phyloP scores from a whole-genome alignment of 2,888 invertebrate species.

The Mythimna vitellina region DNA sequence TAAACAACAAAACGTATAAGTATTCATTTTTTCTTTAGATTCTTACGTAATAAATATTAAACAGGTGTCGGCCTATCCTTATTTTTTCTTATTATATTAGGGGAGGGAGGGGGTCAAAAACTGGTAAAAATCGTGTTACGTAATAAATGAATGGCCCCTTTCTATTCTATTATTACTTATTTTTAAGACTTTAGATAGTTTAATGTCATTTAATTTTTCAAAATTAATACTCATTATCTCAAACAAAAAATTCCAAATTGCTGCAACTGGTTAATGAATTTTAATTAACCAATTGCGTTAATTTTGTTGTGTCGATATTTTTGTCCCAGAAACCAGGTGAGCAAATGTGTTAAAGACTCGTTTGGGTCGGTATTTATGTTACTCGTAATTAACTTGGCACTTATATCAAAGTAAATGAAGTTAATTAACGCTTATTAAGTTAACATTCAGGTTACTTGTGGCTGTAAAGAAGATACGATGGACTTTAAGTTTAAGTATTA shows the following conservation, averaged over 20 bases:
- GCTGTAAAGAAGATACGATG: conserved; percentile 45
- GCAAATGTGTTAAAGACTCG: neutral
- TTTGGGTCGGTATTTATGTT: conserved; percentile 7
- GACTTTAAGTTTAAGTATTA: conserved; percentile 67
- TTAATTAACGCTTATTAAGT: conserved; percentile 14
- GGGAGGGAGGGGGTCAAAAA: too few relatives aligned
- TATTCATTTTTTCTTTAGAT: too few relatives aligned
- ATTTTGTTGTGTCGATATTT: neutral
- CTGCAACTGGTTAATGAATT: neutral
- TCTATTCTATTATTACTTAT: conserved; percentile 39
- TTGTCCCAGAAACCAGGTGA: neutral
- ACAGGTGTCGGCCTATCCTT: too few relatives aligned
- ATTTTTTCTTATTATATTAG: too few relatives aligned
- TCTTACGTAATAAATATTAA: too few relatives aligned
- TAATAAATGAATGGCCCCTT: neutral
- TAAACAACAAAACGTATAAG: too few relatives aligned
- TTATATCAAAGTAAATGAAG: conserved; percentile 6
- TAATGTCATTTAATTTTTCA: conserved; percentile 1
- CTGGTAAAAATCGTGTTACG: too few relatives aligned
- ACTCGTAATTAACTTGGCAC: conserved; percentile 6
- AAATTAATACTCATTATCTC: conserved; percentile 1
- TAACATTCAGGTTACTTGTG: conserved; percentile 55
- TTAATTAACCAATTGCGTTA: neutral
- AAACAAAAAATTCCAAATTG: neutral
- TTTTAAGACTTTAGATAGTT: conserved; percentile 27